A percentile compares a stretch with the other conserved stretches of the same genome.
Conservation (phyloP, 2,888 invertebrate genomes). For the Hydrotaea cyrtoneurina region DNA sequence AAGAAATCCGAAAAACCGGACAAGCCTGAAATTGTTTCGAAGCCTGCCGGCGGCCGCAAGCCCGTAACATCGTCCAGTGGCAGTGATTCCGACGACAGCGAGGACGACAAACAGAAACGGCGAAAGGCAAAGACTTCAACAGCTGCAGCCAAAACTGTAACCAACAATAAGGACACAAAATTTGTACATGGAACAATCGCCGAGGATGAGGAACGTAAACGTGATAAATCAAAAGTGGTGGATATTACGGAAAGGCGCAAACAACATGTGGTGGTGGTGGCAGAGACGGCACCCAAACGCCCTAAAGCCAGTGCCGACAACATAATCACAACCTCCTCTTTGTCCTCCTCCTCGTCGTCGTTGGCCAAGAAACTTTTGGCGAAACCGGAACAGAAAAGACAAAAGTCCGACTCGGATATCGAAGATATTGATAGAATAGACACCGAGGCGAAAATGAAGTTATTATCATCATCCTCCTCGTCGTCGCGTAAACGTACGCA, state of each 20-base stretch:
- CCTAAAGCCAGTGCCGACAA: slow-evolving; percentile 63
- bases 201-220: slow-evolving; percentile 67
- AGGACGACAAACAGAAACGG: slow-evolving; percentile 69
- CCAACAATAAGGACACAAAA: slow-evolving; percentile 54
- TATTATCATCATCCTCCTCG: slow-evolving; percentile 63
- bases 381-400: slow-evolving; percentile 77
- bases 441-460: slow-evolving; percentile 68
- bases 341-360: neutral
- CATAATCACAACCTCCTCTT: slow-evolving; percentile 40
- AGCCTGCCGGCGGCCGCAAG: slow-evolving; percentile 48
- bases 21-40: slow-evolving; percentile 47
- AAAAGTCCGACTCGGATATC: slow-evolving; percentile 66
- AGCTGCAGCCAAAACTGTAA: slow-evolving; percentile 23
- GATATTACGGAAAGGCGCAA: slow-evolving; percentile 68
- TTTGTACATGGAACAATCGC: slow-evolving; percentile 38
- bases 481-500: slow-evolving; percentile 69
- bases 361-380: slow-evolving; percentile 82
- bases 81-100: slow-evolving; percentile 71
- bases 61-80: slow-evolving; percentile 65
- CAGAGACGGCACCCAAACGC: slow-evolving; percentile 66
- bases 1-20: slow-evolving; percentile 64
- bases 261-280: slow-evolving; percentile 56
- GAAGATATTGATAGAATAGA: slow-evolving; percentile 51
- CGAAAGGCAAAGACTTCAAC: slow-evolving; percentile 54
- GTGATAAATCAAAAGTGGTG: slow-evolving; percentile 60